Percentiles rank a stretch among this genome's conserved stretches.
phyloP scores from a whole-genome alignment of 2,888 invertebrate species.

The Thysanoteuthis rhombus region DNA sequence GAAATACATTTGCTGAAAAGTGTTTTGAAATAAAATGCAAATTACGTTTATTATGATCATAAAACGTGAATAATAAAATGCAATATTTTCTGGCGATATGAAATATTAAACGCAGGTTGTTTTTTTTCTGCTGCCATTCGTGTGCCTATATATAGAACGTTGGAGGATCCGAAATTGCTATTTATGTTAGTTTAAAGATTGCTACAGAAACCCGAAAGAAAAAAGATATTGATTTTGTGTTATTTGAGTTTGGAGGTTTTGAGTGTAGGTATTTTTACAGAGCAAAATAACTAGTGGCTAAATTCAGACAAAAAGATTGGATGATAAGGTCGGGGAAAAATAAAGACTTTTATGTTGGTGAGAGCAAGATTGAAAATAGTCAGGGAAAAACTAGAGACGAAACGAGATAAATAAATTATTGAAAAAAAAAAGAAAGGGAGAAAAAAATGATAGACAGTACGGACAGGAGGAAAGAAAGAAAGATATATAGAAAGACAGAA shows the following conservation, averaged over 20 bases:
- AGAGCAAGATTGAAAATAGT: background rate
- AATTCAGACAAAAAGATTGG: background rate
- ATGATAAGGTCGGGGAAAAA: background rate
- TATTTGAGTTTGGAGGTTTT: background rate
- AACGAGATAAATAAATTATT: background rate
- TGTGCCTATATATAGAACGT: background rate
- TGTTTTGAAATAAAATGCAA: background rate
- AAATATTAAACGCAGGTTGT: background rate
- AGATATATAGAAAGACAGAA: too few species aligned
- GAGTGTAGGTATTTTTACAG: background rate
- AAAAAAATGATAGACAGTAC: background rate
- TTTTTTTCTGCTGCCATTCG: background rate
- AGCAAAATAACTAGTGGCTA: background rate
- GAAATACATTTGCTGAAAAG: too few species aligned
- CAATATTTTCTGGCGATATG: background rate
- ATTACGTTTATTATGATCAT: background rate
- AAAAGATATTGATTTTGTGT: background rate
- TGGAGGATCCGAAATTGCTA: background rate
- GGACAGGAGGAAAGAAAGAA: too few species aligned
- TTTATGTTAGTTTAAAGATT: background rate
- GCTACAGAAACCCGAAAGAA: background rate
- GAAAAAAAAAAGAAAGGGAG: background rate
- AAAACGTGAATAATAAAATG: background rate
- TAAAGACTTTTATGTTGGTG: background rate
- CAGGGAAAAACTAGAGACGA: background rate